Conservation (phyloP, 2,888 invertebrate species). For the Brachypalpus laphriformis region DNA sequence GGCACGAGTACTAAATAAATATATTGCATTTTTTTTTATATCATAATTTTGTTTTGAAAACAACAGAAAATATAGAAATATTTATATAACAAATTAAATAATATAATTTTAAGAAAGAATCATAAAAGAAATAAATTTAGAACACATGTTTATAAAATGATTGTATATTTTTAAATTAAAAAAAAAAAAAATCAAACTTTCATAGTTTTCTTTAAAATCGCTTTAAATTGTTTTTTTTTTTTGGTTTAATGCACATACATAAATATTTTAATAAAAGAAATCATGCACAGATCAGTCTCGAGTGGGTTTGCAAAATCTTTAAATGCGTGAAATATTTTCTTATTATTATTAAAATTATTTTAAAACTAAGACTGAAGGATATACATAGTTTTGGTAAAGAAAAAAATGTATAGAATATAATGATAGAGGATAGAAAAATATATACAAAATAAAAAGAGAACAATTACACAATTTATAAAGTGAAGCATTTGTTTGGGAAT, state of each 20-base stretch:
- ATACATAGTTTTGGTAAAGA: too few relatives aligned
- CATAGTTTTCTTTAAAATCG: conserved; percentile 35
- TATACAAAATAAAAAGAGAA: too few relatives aligned
- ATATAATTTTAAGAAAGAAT: neutral
- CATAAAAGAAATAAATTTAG: conserved; percentile 1
- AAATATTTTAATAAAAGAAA: conserved; percentile 21
- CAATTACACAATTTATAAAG: too few relatives aligned
- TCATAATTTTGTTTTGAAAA: conserved; percentile 21
- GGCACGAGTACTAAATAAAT: conserved; percentile 57
- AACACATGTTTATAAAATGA: neutral
- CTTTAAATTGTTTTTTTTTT: conserved; percentile 34
- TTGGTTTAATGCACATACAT: conserved; percentile 58
- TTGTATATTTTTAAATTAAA: neutral
- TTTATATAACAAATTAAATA: conserved; percentile 10
- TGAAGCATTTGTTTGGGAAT: too few relatives aligned
- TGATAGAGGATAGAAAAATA: too few relatives aligned
- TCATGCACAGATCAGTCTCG: conserved; percentile 61
- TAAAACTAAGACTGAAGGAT: conserved; percentile 11
- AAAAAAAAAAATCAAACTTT: neutral
- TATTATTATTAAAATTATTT: conserved; percentile 4
- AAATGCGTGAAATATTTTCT: conserved; percentile 20
- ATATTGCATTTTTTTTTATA: conserved; percentile 45
- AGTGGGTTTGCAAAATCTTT: conserved; percentile 36
- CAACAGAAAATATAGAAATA: conserved; percentile 14
- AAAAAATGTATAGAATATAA: too few relatives aligned